phyloP scores from a whole-genome alignment of 1,140 invertebrate species.

The Globodera rostochiensis region DNA sequence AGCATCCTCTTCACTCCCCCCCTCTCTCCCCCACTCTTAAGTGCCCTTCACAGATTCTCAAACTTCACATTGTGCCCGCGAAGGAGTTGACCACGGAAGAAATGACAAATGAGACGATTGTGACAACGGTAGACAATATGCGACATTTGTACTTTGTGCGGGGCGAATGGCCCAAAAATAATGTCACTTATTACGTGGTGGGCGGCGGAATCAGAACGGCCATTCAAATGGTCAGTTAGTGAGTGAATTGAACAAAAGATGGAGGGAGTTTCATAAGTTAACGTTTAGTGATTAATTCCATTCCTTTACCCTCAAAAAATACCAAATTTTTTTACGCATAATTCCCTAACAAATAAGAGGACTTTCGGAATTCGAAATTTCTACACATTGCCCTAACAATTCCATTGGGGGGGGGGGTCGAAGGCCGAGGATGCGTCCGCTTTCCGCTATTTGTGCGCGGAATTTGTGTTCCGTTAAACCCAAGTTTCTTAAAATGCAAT shows the following conservation, averaged over 20 bases:
- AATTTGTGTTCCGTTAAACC: too few species aligned
- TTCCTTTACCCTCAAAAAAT: too few species aligned
- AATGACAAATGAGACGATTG: slow-evolving; percentile 65
- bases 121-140: slow-evolving; percentile 65
- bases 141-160: slow-evolving; percentile 57
- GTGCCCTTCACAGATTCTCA: slow-evolving; percentile 48
- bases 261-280: too few species aligned
- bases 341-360: too few species aligned
- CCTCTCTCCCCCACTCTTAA: background rate
- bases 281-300: too few species aligned
- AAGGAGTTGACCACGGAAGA: slow-evolving; percentile 65
- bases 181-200: slow-evolving; percentile 65
- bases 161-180: slow-evolving; percentile 66
- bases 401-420: slow-evolving; percentile 34
- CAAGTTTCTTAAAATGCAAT: too few species aligned
- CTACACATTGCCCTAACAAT: background rate
- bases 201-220: slow-evolving; percentile 63
- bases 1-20: too few species aligned
- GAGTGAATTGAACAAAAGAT: background rate
- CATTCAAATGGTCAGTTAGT: slow-evolving; percentile 23
- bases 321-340: too few species aligned
- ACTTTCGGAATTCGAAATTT: too few species aligned
- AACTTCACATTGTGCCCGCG: slow-evolving; percentile 64
- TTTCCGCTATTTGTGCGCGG: too few species aligned
- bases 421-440: too few species aligned